Base-by-base conservation (phyloP, 2,888 invertebrate genomes). In the Eupithecia abbreviata region DNA sequence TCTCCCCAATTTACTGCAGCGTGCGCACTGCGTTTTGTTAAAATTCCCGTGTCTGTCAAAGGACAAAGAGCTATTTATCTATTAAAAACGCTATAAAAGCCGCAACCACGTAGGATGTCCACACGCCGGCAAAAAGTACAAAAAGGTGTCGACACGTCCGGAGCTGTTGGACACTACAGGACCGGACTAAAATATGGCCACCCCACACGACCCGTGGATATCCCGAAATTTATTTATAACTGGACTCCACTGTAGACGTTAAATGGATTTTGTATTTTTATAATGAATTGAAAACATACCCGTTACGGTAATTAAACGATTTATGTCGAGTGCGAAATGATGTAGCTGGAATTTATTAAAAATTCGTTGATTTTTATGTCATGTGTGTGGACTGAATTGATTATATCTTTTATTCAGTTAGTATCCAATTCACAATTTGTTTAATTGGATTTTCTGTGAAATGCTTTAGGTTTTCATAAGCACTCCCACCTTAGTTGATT, bases 111-210 rank as follows among this genome's bases (percentile, higher is more conserved):
- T 88, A 82, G 80, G 83, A 85, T 85, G 86, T 84, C 87, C 87
- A 84, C 88, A 82, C 86, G 83, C 79, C 82, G 81, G 82, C 83
- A 85, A 86, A 86, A 84, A 85, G 81, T 80, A 82, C 79, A 82
- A 90, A 90, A 90, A 88, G 85, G 87, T 89, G 90, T 85, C 87
- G 88, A 91, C 91, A 86, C 87, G 90, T 87, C 85, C 85, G 79
- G 62, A 71, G 62, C 68, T 70, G 73, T 71, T 15, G 71, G 67
- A 49, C 72, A 77, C 77, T 77, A 72, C 79, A 72, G 85, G 83
- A 84, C 82, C 83, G 86, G 83, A 82, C 88, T 92, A 87, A 93
- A 88, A 89, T 92, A 92, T 90, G 85, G 89, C 87, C 88, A 84
- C 86, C 85, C 84, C 74, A 58, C 75, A 45, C 78, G 74, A 84